Conservation (phyloP, 2,113 vertebrate species). For the Callocephalon fimbriatum region DNA sequence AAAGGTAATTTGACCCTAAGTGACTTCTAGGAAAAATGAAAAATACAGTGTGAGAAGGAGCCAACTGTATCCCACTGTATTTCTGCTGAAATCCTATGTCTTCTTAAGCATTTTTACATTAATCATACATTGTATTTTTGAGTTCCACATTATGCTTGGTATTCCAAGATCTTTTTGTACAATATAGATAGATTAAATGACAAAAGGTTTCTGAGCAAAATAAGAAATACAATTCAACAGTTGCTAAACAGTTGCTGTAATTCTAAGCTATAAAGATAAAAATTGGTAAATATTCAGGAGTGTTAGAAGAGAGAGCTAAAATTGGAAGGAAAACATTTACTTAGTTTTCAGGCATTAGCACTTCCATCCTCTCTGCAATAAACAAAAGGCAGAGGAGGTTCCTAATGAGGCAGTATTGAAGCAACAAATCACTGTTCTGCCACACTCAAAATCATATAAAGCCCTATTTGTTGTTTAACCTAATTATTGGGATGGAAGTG, state of each 20-base stretch:
- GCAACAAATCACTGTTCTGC: background rate
- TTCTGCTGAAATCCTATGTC: background rate
- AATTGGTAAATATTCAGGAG: background rate
- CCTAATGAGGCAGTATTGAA: background rate
- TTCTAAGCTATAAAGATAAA: conserved; percentile 1
- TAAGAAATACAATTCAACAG: background rate
- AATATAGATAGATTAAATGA: background rate
- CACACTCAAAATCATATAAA: background rate
- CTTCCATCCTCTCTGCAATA: background rate
- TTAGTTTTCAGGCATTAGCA: background rate
- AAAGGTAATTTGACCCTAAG: background rate
- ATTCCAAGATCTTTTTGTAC: background rate
- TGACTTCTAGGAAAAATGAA: background rate
- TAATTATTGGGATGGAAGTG: background rate
- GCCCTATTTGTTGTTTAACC: background rate
- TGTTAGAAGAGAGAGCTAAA: background rate
- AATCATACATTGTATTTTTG: background rate
- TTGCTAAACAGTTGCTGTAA: background rate
- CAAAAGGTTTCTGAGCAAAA: background rate
- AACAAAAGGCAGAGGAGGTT: background rate
- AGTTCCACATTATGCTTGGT: background rate
- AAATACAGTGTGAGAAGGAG: background rate
- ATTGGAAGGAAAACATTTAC: background rate
- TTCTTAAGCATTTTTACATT: background rate
- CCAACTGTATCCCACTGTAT: background rate